These are phyloP conservation scores for Dinoponera quadriceps DNA, from an alignment of 1,140 invertebrate genomes.

Conservation along the genomic window DNA sequence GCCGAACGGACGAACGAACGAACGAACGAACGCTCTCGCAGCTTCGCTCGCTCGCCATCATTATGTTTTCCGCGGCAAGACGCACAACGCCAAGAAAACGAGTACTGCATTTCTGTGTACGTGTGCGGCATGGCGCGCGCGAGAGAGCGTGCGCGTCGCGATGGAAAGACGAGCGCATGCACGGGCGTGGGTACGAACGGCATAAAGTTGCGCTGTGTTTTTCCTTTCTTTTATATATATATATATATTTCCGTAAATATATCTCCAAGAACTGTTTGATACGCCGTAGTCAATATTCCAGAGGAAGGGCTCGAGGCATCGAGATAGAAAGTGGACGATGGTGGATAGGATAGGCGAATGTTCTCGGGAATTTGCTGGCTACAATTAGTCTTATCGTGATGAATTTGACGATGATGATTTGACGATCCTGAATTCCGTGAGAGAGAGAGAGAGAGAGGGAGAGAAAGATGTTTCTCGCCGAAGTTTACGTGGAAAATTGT, in stretches of 20 bases:
- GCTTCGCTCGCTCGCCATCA: slow-evolving; percentile 80
- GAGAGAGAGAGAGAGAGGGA: too few relatives aligned
- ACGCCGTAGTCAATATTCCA: slow-evolving; percentile 49
- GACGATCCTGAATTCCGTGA: not conserved
- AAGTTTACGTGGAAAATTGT: too few relatives aligned
- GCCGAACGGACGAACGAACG: slow-evolving; percentile 63
- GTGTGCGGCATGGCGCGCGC: slow-evolving; percentile 20
- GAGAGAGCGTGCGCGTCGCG: slow-evolving; percentile 32
- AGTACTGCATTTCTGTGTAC: slow-evolving; percentile 51
- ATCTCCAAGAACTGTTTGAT: slow-evolving; percentile 16
- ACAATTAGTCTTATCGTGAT: not conserved
- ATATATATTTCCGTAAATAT: slow-evolving; percentile 37
- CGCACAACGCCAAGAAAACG: slow-evolving; percentile 31
- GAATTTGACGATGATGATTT: too few relatives aligned
- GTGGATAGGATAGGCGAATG: slow-evolving; percentile 7
- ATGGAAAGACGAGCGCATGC: slow-evolving; percentile 37
- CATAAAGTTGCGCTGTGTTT: slow-evolving; percentile 9
- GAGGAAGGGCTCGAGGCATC: not conserved
- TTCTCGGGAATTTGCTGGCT: slow-evolving; percentile 7
- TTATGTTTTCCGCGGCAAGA: slow-evolving; percentile 81
- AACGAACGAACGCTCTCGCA: slow-evolving; percentile 65
- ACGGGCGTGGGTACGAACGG: slow-evolving; percentile 40
- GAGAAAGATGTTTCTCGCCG: too few relatives aligned
- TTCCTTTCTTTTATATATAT: too few relatives aligned
- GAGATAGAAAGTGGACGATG: slow-evolving; percentile 42